Conservation (phyloP, 1,140 invertebrate species). For the Plodia interpunctella region DNA sequence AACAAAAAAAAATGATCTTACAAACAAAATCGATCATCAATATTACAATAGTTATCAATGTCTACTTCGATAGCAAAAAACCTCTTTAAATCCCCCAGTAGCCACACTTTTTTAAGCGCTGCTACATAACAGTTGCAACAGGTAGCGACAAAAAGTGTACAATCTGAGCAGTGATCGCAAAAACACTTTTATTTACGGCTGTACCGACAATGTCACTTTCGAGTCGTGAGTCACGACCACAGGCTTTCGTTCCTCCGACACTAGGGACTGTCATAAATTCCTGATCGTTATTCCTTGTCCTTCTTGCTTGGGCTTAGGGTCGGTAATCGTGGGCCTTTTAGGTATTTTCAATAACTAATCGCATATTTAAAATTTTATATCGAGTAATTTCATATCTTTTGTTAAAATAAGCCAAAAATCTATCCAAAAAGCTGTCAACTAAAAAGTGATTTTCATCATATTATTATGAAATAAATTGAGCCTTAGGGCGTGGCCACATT, state of each 20-base stretch:
- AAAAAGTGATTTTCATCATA: no score
- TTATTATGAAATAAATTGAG: no score
- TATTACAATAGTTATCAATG: background rate
- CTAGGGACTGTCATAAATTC: conserved; percentile 31
- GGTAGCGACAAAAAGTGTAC: conserved; percentile 9
- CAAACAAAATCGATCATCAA: background rate
- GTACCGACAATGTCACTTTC: conserved; percentile 50
- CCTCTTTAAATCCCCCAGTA: background rate
- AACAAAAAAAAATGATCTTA: no score
- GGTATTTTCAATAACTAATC: background rate
- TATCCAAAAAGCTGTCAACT: no score
- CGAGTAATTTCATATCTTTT: no score
- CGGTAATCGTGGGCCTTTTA: background rate
- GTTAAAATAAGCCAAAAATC: no score
- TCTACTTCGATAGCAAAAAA: background rate
- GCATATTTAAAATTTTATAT: no score
- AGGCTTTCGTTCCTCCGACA: conserved; percentile 39
- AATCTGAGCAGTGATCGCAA: background rate
- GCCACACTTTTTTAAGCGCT: background rate
- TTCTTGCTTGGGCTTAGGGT: background rate
- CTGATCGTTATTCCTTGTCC: conserved; percentile 21
- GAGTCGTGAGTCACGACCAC: conserved; percentile 52
- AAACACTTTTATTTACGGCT: conserved; percentile 28
- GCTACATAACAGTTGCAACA: conserved; percentile 7
- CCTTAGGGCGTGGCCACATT: no score